Conservation (phyloP, 2,113 vertebrate genomes). For the Gadus chalcogrammus region DNA sequence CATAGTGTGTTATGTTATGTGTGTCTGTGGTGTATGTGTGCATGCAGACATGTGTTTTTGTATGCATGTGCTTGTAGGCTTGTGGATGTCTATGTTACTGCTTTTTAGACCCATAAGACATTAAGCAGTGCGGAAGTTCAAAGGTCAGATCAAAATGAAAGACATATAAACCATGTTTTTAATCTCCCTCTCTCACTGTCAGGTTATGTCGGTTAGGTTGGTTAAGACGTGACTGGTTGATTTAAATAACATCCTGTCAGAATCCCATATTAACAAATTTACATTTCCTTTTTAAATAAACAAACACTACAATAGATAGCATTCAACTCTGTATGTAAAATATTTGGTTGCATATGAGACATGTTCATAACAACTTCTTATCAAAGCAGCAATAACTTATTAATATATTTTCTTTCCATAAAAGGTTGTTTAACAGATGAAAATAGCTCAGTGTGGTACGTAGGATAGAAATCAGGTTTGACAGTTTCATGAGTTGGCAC, state of each 20-base stretch:
- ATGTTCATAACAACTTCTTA: no score
- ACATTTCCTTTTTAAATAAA: no score
- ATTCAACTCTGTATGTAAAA: no score
- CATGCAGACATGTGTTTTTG: constrained; percentile 29
- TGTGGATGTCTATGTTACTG: constrained; percentile 25
- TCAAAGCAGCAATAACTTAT: no score
- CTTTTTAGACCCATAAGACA: constrained; percentile 52
- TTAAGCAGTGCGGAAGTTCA: constrained; percentile 60
- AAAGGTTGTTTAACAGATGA: neutral
- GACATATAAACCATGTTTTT: constrained; percentile 49
- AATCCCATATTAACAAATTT: no score
- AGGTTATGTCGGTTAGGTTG: neutral
- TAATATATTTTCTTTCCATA: constrained; percentile 6
- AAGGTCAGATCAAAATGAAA: constrained; percentile 58
- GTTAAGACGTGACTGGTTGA: no score
- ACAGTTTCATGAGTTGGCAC: constrained; percentile 45
- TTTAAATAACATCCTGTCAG: no score
- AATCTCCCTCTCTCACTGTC: constrained; percentile 25
- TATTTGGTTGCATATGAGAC: no score
- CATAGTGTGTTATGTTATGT: constrained; percentile 39
- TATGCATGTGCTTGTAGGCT: neutral
- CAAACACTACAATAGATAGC: no score
- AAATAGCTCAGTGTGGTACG: no score
- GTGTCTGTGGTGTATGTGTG: constrained; percentile 22
- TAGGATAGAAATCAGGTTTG: constrained; percentile 11